Evolutionary conservation across 2,113 vertebrate species (phyloP), one percentile per base, ranked within the genome.

Genomic region (Megalops atlanticus): DNA sequence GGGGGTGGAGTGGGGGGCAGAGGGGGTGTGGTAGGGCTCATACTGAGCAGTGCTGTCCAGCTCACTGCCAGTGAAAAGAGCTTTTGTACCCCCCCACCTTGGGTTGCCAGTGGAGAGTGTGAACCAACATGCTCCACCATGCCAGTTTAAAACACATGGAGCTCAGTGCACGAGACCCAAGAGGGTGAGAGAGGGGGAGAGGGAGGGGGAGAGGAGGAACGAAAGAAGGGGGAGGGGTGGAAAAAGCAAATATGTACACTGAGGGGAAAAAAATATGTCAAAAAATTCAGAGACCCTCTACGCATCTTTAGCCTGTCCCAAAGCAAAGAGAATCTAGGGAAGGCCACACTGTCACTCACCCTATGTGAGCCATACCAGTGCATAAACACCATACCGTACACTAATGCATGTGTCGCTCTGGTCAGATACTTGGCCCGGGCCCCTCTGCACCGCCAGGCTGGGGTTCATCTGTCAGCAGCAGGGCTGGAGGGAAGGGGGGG

Each of bases 31-130:
- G 8, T 31, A 16, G 27, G 21, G 40, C 7, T 39, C 7, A 49
- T 49, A 14, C 54, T 64, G 54, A 75, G 39, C 6, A 45, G 27
- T 6, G n/a, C 77, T 74, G 49, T 84, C 58, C 72, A 85, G 87
- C 87, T 89, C 84, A 88, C 71, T 33, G 77, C 40, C 72, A 64
- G 70, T 92, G 84, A 93, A 91, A 91, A 89, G 89, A 41, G 43
- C 82, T 80, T 89, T 90, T 93, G 90, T 91, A 77, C 38, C 81
- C 75, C 38, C 45, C 64, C 81, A 8, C 79, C 83, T 54, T 47
- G 54, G 47, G 43, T 12, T 10, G 7, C 18, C 12, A 72, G 33
- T 72, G 14, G 14, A 39, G 36, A 38, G 36, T 21, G 33, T 8
- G 70, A 49, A 49, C 14, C 14, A 49, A 49, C 14, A 49, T 49